These are phyloP conservation scores for Chiroxiphia lanceolata DNA, from an alignment of 2,797 vertebrate genomes.

Conservation along the genomic window DNA sequence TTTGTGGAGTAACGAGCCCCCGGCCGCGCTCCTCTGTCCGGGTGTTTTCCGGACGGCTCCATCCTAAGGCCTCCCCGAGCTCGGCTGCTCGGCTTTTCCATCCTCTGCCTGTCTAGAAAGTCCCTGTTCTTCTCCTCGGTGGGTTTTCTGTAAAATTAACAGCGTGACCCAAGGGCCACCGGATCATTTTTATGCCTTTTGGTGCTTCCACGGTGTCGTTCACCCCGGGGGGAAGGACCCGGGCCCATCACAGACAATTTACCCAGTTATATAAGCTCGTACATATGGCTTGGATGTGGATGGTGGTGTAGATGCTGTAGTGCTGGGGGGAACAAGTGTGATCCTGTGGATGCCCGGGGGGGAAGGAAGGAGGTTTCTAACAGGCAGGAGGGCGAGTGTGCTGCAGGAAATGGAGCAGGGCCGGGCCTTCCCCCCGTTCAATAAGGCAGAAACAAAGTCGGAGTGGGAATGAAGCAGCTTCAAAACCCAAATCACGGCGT, in stretches of 20 bases:
- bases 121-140: accelerated
- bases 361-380: neutral
- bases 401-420: neutral
- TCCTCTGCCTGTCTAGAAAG: neutral
- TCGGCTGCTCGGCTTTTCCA: accelerated
- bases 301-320: neutral
- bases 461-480: neutral
- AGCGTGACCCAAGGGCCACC: accelerated
- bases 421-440: neutral
- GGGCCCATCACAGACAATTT: neutral
- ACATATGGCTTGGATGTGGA: neutral
- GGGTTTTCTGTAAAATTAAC: neutral
- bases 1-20: neutral
- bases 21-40: accelerated
- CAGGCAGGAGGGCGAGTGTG: neutral
- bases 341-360: neutral
- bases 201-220: neutral
- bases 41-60: neutral
- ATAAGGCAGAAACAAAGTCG: neutral
- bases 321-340: neutral
- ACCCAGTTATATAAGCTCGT: neutral
- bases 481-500: accelerated
- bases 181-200: accelerated
- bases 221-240: neutral
- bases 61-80: accelerated